Base-by-base conservation (phyloP, 2,888 invertebrate genomes). In the Anaspis maculata region DNA sequence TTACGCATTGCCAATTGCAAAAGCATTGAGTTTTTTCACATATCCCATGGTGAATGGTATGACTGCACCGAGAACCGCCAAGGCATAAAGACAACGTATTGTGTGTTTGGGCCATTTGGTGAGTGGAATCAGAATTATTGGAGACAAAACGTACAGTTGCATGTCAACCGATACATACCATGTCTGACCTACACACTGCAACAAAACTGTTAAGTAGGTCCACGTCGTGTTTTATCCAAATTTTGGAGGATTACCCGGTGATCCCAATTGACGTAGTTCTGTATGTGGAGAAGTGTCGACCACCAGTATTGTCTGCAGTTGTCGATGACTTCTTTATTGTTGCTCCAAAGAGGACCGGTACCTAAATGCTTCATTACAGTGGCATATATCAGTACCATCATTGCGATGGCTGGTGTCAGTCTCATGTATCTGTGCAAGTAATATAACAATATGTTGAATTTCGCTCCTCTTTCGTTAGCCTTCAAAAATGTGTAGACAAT, bases 401-500 rank as follows among this genome's bases (percentile, higher is more conserved):
- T 6, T 6, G 5, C 34, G 13, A 49, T 27, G 2, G 48, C 39
- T 10, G 54, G 53, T 1, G 70, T 68, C 29, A 72, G 48, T 46
- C 41, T 27, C 16, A 41, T 6, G 23, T 34, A 31, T 34, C 41
- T 10, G 25, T 41, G 41, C 2, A 41, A 3, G 15, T 38, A 41
- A 30, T 25, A 42, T 4, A 63, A 24, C 34, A 58, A 35, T 13
- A 62, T 33, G 31, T 64, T 62, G 9, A 64, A 52, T 2, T 32
- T 40, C 12, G 45, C 48, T 2, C 52, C 49, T 13, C 46, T 56
- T 23, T 50, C 43, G 35, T 49, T 50, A 27, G 56, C 45, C 37
- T 54, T 57, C 3, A 63, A 27, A 25, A 62, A 52, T 1, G 57
- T 26, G 34, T 69, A 70, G 1, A 73, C 66, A 35, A 68, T 69